These are phyloP conservation scores for Vanessa tameamea DNA, from an alignment of 1,140 invertebrate genomes.

Conservation along the genomic window DNA sequence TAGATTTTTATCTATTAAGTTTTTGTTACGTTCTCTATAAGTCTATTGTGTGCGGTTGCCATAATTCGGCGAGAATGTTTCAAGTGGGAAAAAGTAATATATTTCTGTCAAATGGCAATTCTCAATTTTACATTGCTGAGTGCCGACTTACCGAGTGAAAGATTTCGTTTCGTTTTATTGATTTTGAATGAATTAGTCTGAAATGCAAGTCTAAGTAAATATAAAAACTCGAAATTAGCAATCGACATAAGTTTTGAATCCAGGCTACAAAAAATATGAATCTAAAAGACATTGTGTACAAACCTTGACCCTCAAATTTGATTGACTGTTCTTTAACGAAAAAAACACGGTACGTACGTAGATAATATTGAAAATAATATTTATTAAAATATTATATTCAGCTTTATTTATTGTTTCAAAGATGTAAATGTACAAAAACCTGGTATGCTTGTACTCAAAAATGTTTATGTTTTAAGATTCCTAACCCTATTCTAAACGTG, in stretches of 20 bases:
- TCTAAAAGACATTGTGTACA: constrained; percentile 42
- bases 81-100: neutral
- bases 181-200: constrained; percentile 50
- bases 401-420: neutral
- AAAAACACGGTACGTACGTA: constrained; percentile 4
- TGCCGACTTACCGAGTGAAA: constrained; percentile 37
- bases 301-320: constrained; percentile 54
- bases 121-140: neutral
- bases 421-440: neutral
- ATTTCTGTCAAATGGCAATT: constrained; percentile 8
- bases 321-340: constrained; percentile 6
- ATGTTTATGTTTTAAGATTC: constrained; percentile 8
- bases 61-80: neutral
- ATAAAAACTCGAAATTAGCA: constrained; percentile 23
- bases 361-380: neutral
- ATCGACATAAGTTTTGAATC: constrained; percentile 20
- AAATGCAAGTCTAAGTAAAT: constrained; percentile 43
- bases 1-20: too few species aligned
- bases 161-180: constrained; percentile 56
- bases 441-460: neutral
- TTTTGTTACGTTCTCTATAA: too few species aligned
- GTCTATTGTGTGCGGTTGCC: neutral
- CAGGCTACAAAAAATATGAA: constrained; percentile 46
- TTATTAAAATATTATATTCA: neutral
- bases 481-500: constrained; percentile 26